These are phyloP conservation scores for Amazonetta brasiliensis DNA, from an alignment of 2,797 vertebrate genomes.

Conservation along the genomic window DNA sequence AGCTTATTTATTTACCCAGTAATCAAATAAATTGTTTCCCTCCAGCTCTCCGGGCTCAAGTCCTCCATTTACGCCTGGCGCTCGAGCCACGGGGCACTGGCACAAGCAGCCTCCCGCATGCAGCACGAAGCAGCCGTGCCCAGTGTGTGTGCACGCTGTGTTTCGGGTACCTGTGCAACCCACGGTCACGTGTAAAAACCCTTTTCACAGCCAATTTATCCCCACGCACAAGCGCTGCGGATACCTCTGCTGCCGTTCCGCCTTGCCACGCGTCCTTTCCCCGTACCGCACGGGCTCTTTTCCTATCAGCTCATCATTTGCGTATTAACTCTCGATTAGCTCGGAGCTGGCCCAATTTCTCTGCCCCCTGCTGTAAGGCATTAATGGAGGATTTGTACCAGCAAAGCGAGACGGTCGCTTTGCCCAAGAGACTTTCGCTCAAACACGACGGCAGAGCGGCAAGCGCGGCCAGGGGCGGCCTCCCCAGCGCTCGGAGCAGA, in stretches of 20 bases:
- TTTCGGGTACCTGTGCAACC: not conserved
- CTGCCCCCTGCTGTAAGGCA: constrained; percentile 11
- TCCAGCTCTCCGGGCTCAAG: not conserved
- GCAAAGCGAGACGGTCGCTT: not conserved
- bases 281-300: accelerated
- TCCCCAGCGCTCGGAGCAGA: not conserved
- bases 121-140: accelerated
- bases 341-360: constrained; percentile 30
- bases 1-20: not conserved
- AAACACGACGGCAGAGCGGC: not conserved
- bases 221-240: accelerated
- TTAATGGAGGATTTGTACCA: constrained; percentile 39
- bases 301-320: not conserved
- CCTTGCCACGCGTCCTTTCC: not conserved
- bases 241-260: not conserved
- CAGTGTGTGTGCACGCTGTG: accelerated
- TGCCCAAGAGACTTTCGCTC: constrained; percentile 30
- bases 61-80: not conserved
- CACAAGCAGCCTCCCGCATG: not conserved
- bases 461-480: not conserved
- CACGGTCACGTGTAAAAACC: accelerated
- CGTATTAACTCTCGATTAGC: constrained; percentile 29
- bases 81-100: accelerated
- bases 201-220: not conserved
- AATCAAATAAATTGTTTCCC: not conserved